Evolutionary conservation across 2,113 vertebrate genomes (phyloP).

Genomic region (Cairina moschata): DNA sequence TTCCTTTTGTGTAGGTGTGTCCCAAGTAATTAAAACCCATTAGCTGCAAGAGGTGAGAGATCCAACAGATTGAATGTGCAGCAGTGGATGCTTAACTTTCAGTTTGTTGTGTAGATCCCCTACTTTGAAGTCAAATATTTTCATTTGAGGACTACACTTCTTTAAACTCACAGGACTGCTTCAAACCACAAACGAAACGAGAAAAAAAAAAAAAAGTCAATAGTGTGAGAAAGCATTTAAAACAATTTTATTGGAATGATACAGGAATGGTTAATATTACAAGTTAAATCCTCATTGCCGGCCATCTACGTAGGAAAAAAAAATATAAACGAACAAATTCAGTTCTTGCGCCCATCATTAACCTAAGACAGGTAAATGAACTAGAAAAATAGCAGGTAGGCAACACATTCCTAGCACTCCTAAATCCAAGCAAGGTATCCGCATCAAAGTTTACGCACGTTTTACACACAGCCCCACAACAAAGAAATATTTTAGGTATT

Average conservation of each 20-base stretch:
- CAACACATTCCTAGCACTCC: neutral
- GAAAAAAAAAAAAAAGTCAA: neutral
- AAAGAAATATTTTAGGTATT: neutral
- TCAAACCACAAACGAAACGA: neutral
- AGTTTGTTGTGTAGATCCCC: neutral
- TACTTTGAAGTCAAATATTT: neutral
- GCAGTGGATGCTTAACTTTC: accelerated
- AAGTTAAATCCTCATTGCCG: slow-evolving; percentile 18
- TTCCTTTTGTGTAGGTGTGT: neutral
- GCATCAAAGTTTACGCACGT: neutral
- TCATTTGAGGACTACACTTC: neutral
- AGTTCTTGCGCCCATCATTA: neutral
- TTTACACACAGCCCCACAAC: neutral
- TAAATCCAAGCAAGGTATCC: neutral
- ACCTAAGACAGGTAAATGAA: neutral
- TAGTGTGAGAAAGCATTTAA: slow-evolving; percentile 42
- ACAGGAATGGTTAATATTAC: slow-evolving; percentile 44
- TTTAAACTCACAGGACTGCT: neutral
- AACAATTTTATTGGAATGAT: slow-evolving; percentile 62
- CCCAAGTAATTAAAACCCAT: neutral
- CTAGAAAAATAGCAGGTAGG: neutral
- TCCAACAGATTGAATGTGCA: neutral
- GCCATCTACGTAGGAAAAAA: slow-evolving; percentile 1
- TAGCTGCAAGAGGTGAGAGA: neutral
- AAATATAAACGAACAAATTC: neutral